Evolutionary conservation across 2,113 vertebrate genomes (phyloP), one percentile per base, ranked within the genome.

Genomic region (Canis aureus): DNA sequence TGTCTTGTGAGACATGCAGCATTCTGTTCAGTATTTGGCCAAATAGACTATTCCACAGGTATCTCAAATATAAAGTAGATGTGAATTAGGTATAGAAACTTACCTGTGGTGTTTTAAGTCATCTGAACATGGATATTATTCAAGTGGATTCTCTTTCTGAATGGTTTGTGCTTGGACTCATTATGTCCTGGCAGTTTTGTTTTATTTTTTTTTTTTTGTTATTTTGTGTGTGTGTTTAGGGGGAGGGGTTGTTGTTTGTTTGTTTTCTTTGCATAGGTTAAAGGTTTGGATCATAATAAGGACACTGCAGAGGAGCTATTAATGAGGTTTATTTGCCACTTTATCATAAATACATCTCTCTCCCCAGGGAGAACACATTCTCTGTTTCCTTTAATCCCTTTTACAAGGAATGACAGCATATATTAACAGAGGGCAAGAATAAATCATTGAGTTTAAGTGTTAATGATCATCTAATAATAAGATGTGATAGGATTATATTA

Each of bases 401-500:
- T 95, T 83, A 84, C 23, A 94, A 92, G 67, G 32, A 60, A 94
- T 85, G 94, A 91, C 91, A 96, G 82, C 67, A 29, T 94, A 51
- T 95, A 89, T 94, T 97, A 97, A 89, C 13, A 90, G 55, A 94
- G 97, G 92, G 93, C 95, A 96, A 83, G 86, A 86, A 97, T 87
- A 96, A 95, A 97, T 96, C n/a, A 96, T 60, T 85, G 32, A 38
- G 93, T 85, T 90, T 97, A 98, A 96, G 78, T 96, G 85, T 96
- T 98, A 98, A 97, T 97, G 89, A 97, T 97, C 66, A 96, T 64
- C 93, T 94, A 96, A 94, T 96, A 98, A 97, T 95, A 94, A 93
- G 89, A 94, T 94, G 60, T 97, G 94, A 97, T 93, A 94, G 53
- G 10, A 93, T 93, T 96, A 83, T 96, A 92, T 97, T 97, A 94